Conservation (phyloP, 2,113 vertebrate genomes). For the Ivindomyrus marchei region DNA sequence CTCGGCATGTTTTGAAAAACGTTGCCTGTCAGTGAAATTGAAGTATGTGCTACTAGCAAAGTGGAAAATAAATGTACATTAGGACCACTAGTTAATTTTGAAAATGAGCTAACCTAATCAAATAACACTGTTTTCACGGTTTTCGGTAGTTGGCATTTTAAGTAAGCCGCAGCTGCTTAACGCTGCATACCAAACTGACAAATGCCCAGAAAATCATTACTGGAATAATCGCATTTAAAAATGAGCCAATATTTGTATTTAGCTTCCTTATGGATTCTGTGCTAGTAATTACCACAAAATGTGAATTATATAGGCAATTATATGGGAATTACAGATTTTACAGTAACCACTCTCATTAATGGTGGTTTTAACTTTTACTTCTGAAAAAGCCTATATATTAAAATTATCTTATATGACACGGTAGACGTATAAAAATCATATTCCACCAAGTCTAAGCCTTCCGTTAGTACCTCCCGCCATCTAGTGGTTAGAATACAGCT, state of each 20-base stretch:
- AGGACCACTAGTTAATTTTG: background rate
- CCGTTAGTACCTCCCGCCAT: conserved; percentile 10
- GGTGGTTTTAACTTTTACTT: background rate
- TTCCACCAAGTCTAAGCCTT: background rate
- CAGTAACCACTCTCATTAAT: background rate
- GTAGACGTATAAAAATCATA: background rate
- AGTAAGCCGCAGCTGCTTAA: background rate
- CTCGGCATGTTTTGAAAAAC: background rate
- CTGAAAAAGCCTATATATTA: background rate
- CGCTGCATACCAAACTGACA: background rate
- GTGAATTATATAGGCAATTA: background rate
- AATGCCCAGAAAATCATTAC: background rate
- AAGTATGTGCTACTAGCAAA: background rate
- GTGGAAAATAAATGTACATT: background rate
- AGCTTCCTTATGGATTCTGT: background rate
- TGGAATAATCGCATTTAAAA: background rate
- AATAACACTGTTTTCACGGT: background rate
- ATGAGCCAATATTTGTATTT: background rate
- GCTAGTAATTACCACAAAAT: background rate
- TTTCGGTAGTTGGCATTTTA: background rate
- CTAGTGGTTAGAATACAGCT: conserved; percentile 19
- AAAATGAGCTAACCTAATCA: background rate
- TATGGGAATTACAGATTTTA: background rate
- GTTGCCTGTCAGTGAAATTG: background rate
- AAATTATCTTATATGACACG: background rate